Evolutionary conservation across 2,888 invertebrate species (phyloP).

Genomic region (Dolichopus griseipennis): DNA sequence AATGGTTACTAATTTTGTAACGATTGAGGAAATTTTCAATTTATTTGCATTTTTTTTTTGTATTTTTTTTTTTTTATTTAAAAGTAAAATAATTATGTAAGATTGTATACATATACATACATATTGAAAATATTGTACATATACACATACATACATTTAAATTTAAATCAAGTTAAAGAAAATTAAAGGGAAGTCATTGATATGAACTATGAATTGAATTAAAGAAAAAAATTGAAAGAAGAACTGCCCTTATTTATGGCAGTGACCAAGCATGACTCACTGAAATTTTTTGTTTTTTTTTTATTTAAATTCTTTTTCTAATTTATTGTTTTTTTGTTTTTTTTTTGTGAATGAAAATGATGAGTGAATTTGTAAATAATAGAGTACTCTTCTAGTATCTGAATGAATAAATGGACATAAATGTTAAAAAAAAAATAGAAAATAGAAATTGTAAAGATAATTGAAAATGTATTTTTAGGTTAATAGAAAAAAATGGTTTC

Average conservation of each 20-base stretch:
- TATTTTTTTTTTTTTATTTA: too few relatives aligned
- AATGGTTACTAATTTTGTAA: neutral
- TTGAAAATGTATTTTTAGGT: neutral
- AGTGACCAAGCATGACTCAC: conserved; percentile 1
- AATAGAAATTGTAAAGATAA: too few relatives aligned
- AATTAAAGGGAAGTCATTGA: too few relatives aligned
- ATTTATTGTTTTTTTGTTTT: too few relatives aligned
- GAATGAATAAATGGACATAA: neutral
- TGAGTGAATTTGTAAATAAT: neutral
- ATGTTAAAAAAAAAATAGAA: neutral
- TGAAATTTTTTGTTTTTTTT: neutral
- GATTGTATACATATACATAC: too few relatives aligned
- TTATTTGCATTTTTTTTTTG: neutral
- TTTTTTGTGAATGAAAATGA: neutral
- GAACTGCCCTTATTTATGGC: neutral
- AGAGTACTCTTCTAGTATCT: neutral
- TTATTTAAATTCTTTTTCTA: too few relatives aligned
- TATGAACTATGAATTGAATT: too few relatives aligned
- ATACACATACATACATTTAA: too few relatives aligned
- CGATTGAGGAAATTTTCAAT: conserved; percentile 6
- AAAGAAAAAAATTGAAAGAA: neutral
- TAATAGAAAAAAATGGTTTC: neutral
- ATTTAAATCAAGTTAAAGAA: too few relatives aligned
- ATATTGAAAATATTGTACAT: too few relatives aligned
- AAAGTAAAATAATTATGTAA: too few relatives aligned